Evolutionary conservation across 1,140 invertebrate genomes (phyloP).

Genomic region (Procambarus clarkii): DNA sequence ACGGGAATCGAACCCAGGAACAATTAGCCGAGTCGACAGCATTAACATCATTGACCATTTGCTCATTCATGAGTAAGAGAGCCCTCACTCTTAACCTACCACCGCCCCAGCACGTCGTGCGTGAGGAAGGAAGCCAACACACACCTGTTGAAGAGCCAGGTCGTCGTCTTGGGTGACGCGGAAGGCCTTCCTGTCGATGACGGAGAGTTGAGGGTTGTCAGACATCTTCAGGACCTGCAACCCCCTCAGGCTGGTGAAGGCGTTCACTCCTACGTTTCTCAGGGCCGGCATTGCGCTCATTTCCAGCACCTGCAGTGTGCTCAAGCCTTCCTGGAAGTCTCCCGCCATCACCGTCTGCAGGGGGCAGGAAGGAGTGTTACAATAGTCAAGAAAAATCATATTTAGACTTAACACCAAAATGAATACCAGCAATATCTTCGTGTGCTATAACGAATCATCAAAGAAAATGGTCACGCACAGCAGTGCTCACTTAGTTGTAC

Average conservation of each 20-base stretch:
- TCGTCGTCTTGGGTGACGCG: neutral
- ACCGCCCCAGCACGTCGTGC: no score
- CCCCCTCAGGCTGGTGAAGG: slow-evolving; percentile 30
- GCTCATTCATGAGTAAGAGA: no score
- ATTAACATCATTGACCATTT: no score
- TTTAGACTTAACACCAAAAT: no score
- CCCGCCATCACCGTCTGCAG: slow-evolving; percentile 35
- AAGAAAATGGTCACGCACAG: no score
- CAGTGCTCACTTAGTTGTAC: no score
- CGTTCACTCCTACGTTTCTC: slow-evolving; percentile 18
- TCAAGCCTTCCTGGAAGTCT: slow-evolving; percentile 19
- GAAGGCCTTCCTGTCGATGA: slow-evolving; percentile 45
- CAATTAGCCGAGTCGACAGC: no score
- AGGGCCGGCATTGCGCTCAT: slow-evolving; percentile 45
- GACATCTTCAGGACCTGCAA: slow-evolving; percentile 34
- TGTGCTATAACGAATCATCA: no score
- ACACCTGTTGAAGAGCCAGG: slow-evolving; percentile 38
- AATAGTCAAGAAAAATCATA: no score
- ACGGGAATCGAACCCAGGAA: no score
- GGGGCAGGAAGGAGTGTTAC: neutral
- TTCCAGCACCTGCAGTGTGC: slow-evolving; percentile 10
- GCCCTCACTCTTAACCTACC: neutral
- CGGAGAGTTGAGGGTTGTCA: slow-evolving; percentile 28
- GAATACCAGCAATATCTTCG: no score
- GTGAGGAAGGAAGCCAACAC: neutral